A percentile compares a stretch with the other conserved stretches of the same genome.
Evolutionary conservation across 2,113 vertebrate species (phyloP).

Genomic region (Lucifuga dentata): DNA sequence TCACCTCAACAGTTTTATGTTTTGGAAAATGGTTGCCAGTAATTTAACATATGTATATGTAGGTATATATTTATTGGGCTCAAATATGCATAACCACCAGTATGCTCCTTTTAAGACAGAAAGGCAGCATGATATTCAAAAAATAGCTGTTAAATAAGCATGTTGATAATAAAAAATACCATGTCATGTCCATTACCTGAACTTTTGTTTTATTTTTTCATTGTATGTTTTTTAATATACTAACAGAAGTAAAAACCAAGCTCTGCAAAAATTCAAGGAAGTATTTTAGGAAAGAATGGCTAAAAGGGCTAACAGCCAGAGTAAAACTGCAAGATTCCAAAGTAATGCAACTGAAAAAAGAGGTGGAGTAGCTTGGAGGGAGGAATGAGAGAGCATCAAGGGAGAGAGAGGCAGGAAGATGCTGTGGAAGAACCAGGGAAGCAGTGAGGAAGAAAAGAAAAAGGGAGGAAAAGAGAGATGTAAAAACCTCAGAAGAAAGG

Average conservation of each 20-base stretch:
- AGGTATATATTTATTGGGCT: no score
- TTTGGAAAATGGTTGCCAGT: no score
- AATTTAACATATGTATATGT: no score
- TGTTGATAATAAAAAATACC: neutral
- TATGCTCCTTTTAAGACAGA: neutral
- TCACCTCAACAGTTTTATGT: no score
- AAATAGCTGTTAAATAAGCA: neutral
- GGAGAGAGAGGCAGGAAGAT: constrained; percentile 29
- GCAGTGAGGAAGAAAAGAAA: constrained; percentile 27
- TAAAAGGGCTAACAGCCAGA: constrained; percentile 39
- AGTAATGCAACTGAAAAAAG: constrained; percentile 8
- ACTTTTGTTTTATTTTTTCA: neutral
- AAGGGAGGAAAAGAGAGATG: constrained; percentile 28
- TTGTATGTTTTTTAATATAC: constrained; percentile 16
- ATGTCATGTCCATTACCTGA: neutral
- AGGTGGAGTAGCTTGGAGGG: constrained; percentile 29
- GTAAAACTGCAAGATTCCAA: constrained; percentile 25
- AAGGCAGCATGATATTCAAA: no score
- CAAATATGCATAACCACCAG: no score
- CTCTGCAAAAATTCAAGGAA: constrained; percentile 1
- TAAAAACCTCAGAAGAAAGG: constrained; percentile 43
- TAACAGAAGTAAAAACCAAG: neutral
- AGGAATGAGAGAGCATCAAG: constrained; percentile 37
- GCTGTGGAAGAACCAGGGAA: constrained; percentile 9
- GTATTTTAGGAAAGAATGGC: constrained; percentile 24